Percentiles rank a stretch among this genome's conserved stretches.
phyloP scores from a whole-genome alignment of 2,888 invertebrate species.

The Xestia c-nigrum region DNA sequence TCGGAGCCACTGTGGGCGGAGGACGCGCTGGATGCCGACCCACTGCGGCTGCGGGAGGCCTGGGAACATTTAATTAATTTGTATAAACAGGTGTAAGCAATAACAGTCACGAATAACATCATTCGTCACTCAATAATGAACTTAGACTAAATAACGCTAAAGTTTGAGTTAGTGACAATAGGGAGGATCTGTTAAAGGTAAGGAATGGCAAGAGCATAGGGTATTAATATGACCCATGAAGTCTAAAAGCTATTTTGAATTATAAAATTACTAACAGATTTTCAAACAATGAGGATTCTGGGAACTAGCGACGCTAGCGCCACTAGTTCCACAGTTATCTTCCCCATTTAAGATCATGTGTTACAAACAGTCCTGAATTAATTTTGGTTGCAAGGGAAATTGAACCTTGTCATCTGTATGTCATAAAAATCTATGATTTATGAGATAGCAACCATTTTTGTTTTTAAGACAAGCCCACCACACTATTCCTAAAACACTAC shows the following conservation, averaged over 20 bases:
- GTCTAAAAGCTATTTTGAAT: neutral
- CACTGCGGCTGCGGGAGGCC: conserved; percentile 87
- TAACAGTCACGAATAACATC: neutral
- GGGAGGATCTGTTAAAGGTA: too few relatives aligned
- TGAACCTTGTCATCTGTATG: neutral
- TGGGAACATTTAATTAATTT: conserved; percentile 60
- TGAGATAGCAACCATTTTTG: too few relatives aligned
- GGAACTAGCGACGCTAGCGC: neutral
- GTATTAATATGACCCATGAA: neutral
- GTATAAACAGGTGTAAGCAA: neutral
- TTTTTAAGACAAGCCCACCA: too few relatives aligned
- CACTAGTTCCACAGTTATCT: neutral
- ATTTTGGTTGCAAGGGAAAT: neutral
- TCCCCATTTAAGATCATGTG: neutral
- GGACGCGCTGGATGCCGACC: conserved; percentile 86
- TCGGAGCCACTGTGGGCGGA: conserved; percentile 85
- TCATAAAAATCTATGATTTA: neutral
- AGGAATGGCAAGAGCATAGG: neutral
- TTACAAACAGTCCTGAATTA: neutral
- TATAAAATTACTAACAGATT: neutral
- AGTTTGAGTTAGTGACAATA: neutral
- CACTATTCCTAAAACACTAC: too few relatives aligned
- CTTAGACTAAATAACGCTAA: neutral
- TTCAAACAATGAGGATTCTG: neutral
- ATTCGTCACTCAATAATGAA: neutral